Evolutionary conservation across 2,888 invertebrate genomes (phyloP), one percentile per base, ranked within the genome.

Genomic region (Luperina nickerlii): DNA sequence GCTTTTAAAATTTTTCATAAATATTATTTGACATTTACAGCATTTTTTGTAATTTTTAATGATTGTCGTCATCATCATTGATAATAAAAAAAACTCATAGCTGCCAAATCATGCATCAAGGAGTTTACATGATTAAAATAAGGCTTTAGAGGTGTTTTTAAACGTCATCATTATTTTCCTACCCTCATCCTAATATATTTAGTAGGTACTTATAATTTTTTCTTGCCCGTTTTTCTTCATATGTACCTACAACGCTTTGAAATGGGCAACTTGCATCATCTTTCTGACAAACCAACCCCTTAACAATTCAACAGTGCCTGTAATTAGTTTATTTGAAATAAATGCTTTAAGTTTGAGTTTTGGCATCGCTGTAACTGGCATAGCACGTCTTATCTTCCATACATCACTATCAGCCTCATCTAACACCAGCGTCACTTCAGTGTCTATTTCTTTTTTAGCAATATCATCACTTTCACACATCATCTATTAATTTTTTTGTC

Each of bases 1-100:
- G 73, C 82, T 62, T 73, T 78, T 79, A 78, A 83, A 81, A 79
- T 75, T 79, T 60, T 70, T 77, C 65, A 66, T 79, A 76, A 82
- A 82, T 78, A 74, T 65, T 54, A 57, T 85, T 82, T 82, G 71
- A 75, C 76, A 71, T 81, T 76, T 69, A 83, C 66, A 70, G 8
- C 48, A n/a, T 70, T 76, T 69, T 70, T 72, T 24, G 6, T 74
- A 57, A 74, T 68, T 74, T 85, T 85, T 74, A 65, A 74, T 65
- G 48, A 71, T 60, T 54, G 4, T 63, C 51, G 63, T 66, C 42
- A 48, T 54, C 65, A 57, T 73, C 6, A 2, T 48, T 62, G 42
- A 20, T 63, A 68, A 27, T 24, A 82, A 27, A 71, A 27, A 71
- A 76, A 9, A 5, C 15, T 48, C 8, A 27, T 18, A 57, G 20